These are phyloP conservation scores for Xylocampa areola DNA, from an alignment of 2,888 invertebrate genomes.

Conservation along the genomic window DNA sequence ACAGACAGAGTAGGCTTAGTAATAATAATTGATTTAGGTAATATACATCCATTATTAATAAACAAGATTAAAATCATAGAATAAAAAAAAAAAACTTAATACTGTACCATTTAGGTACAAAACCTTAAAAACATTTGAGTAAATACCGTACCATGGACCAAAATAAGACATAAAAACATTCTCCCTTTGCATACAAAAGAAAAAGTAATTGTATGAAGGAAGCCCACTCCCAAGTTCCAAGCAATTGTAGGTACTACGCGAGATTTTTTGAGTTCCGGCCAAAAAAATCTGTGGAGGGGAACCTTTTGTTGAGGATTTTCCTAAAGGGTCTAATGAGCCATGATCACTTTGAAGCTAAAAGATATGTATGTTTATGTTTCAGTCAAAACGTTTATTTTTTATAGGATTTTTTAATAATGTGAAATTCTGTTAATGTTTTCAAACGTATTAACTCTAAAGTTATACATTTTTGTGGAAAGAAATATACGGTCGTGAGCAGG, in stretches of 20 bases:
- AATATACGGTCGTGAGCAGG: too few species aligned
- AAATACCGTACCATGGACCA: too few species aligned
- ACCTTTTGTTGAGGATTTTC: conserved; percentile 52
- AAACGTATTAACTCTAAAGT: not conserved
- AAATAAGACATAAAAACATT: too few species aligned
- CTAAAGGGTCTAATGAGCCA: conserved; percentile 58
- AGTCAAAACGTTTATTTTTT: conserved; percentile 15
- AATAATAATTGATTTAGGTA: too few species aligned
- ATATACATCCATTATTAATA: too few species aligned
- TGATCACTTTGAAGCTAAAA: conserved; percentile 32
- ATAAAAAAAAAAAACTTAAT: too few species aligned
- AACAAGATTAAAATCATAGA: too few species aligned
- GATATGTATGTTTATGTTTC: conserved; percentile 46
- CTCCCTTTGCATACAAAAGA: conserved; percentile 37
- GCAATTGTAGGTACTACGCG: conserved; percentile 52
- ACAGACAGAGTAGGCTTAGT: too few species aligned
- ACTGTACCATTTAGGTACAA: too few species aligned
- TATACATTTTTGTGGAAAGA: too few species aligned
- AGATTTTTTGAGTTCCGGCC: conserved; percentile 50
- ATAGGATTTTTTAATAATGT: not conserved
- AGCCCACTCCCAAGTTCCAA: conserved; percentile 27
- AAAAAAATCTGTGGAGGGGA: conserved; percentile 34
- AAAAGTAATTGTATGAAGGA: conserved; percentile 55
- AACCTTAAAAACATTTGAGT: not conserved
- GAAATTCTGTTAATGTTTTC: conserved; percentile 3